A percentile compares a stretch with the other conserved stretches of the same genome.
phyloP scores from a whole-genome alignment of 2,797 vertebrate genomes.

The Halcyon chelicuti region DNA sequence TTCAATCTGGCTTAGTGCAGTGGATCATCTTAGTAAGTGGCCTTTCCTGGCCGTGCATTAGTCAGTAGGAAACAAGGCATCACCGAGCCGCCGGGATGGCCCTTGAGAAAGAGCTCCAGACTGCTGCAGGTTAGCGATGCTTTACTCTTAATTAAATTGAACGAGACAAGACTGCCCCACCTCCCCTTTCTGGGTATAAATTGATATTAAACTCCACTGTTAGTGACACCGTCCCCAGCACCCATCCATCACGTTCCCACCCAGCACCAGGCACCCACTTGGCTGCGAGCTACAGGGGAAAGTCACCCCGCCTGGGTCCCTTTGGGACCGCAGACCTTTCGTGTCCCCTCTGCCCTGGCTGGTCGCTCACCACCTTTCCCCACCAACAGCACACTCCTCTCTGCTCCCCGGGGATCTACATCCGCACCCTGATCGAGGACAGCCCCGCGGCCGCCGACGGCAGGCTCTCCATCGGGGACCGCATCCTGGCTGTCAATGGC shows the following conservation, averaged over 20 bases:
- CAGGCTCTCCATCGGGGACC: constrained; percentile 90
- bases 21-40: neutral
- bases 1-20: neutral
- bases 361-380: neutral
- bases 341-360: rapidly evolving
- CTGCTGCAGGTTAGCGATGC: rapidly evolving
- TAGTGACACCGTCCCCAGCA: neutral
- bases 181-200: neutral
- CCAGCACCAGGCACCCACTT: neutral
- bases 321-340: neutral
- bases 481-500: constrained; percentile 95
- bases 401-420: constrained; percentile 92
- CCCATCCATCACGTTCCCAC: rapidly evolving
- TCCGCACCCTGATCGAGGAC: constrained; percentile 93
- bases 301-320: neutral
- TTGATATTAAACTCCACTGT: neutral
- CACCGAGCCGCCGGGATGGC: neutral
- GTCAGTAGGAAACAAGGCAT: constrained; percentile 13
- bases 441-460: constrained; percentile 89
- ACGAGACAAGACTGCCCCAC: neutral
- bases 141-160: neutral
- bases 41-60: neutral
- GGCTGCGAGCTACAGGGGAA: neutral
- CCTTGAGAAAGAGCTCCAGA: neutral
- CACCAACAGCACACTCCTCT: constrained; percentile 90